Evolutionary conservation across 2,113 vertebrate genomes (phyloP).

Genomic region (Cryptomyrus ogoouensis): DNA sequence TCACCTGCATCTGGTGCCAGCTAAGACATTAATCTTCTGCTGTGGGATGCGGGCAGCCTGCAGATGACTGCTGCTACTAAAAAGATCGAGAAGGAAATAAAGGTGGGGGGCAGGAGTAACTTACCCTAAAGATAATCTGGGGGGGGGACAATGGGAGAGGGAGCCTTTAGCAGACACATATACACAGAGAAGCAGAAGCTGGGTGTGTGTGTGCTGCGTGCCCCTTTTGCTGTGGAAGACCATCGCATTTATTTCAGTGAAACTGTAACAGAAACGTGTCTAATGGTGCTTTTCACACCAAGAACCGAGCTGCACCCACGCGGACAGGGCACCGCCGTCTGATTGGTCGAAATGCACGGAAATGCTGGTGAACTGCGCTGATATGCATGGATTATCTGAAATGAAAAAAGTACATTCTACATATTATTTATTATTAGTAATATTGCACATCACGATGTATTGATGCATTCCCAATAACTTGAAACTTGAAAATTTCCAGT

Average conservation of each 20-base stretch:
- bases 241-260: background rate
- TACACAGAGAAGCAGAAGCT: background rate
- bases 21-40: conserved; percentile 45
- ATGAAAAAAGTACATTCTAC: background rate
- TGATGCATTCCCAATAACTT: background rate
- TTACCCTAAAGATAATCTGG: background rate
- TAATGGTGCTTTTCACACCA: no score
- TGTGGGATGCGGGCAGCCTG: conserved; percentile 29
- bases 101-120: background rate
- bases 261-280: no score
- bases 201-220: background rate
- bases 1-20: background rate
- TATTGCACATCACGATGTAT: background rate
- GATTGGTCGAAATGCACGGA: no score
- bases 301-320: no score
- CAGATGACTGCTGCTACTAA: conserved; percentile 27
- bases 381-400: no score
- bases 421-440: background rate
- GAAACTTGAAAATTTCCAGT: no score
- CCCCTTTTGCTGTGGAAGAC: background rate
- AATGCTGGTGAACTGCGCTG: no score
- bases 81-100: conserved; percentile 6
- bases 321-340: no score
- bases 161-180: background rate
- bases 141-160: background rate